phyloP scores from a whole-genome alignment of 2,888 invertebrate genomes.

The Subacronicta megacephala region DNA sequence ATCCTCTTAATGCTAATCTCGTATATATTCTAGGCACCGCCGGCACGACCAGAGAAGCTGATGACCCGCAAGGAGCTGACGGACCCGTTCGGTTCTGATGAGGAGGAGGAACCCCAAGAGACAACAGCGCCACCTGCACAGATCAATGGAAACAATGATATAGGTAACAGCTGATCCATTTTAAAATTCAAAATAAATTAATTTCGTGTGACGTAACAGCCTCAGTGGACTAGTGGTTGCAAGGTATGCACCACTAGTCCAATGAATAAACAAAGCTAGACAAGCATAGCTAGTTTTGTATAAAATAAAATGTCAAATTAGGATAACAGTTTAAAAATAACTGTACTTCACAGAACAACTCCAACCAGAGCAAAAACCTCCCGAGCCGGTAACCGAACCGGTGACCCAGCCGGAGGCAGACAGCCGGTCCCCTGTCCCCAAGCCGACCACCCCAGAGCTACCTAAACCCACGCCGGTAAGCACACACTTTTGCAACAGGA shows the following conservation, averaged over 20 bases:
- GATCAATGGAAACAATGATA: conserved; percentile 41
- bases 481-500: conserved; percentile 10
- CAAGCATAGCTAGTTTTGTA: no score
- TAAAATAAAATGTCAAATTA: no score
- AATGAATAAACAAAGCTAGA: no score
- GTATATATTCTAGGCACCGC: conserved; percentile 28
- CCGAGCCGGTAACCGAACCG: conserved; percentile 65
- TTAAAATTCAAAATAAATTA: no score
- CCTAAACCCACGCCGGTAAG: conserved; percentile 85
- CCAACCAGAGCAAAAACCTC: conserved; percentile 64
- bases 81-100: conserved; percentile 97
- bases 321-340: no score
- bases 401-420: conserved; percentile 65
- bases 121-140: conserved; percentile 11
- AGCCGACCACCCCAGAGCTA: conserved; percentile 70
- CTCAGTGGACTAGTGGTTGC: no score
- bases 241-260: no score
- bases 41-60: conserved; percentile 86
- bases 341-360: conserved; percentile 62
- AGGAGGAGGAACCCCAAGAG: conserved; percentile 91
- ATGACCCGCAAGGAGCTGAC: conserved; percentile 96
- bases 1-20: not conserved
- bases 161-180: conserved; percentile 22
- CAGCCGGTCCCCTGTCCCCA: conserved; percentile 51
- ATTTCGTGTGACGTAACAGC: no score